Evolutionary conservation across 2,888 invertebrate species (phyloP).

Genomic region (Coenonympha arcania): DNA sequence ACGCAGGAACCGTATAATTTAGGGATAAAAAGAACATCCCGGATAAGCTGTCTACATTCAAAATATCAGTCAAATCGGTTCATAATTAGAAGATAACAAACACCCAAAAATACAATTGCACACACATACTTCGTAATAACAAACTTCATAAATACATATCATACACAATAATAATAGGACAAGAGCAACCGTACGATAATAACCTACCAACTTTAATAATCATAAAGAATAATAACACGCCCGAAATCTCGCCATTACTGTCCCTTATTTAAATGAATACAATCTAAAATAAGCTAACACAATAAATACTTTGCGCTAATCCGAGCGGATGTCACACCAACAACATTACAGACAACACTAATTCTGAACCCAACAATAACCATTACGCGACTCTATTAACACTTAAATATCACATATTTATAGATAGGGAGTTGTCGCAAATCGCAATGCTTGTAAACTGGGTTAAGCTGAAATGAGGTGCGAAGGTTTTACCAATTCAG

Average conservation of each 20-base stretch:
- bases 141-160: no score
- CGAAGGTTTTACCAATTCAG: no score
- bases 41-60: no score
- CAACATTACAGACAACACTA: constrained; percentile 29
- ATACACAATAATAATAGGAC: no score
- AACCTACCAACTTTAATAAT: constrained; percentile 15
- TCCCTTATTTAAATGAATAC: constrained; percentile 13
- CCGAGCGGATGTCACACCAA: constrained; percentile 21
- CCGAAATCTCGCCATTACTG: background rate
- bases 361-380: constrained; percentile 36
- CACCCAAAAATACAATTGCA: no score
- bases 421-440: background rate
- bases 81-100: no score
- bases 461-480: background rate
- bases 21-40: no score
- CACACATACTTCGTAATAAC: no score
- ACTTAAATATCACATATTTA: constrained; percentile 36
- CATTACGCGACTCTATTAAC: constrained; percentile 56
- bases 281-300: constrained; percentile 24
- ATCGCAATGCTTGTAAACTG: background rate
- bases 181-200: background rate
- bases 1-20: no score
- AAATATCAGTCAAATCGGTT: no score
- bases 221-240: constrained; percentile 10
- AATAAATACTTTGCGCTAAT: constrained; percentile 22